Evolutionary conservation across 1,140 invertebrate species (phyloP), one percentile per base, ranked within the genome.

Genomic region (Pantala flavescens): DNA sequence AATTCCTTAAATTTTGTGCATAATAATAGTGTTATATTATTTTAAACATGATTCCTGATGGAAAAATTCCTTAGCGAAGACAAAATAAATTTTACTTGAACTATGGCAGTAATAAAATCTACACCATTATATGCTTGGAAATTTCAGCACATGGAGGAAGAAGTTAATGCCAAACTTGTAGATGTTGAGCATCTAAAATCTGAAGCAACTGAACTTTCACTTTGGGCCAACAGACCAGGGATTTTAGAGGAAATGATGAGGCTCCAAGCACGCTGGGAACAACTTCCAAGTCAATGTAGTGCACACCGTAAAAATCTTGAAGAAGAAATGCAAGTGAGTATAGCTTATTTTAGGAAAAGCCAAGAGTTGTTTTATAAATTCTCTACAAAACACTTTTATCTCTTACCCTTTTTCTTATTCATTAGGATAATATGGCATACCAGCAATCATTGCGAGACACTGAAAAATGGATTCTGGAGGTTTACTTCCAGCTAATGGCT

Each of bases 401-500:
- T 63, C 12, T 63, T 1, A 63, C 3, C n/a, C 49, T 7, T 7
- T 63, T 63, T 63, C 12, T 9, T 36, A 36, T 36, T 36, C 28
- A n/a, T n/a, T 87, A 91, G 74, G 91, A 94, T 71, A 94, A 95
- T 78, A 93, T 91, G 79, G 86, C 88, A 23, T 98, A 98, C 80
- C 93, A 97, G 76, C 89, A 91, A 79, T 90, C 90, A 14, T 83
- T 98, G 12, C 96, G 98, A 84, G 95, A 98, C 76, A 93, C 91
- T 0, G 96, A 98, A 84, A 97, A 97, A 81, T 98, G 96, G 96
- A 81, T 98, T 24, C 83, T 98, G 23, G 94, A 97, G 84, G 93
- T 95, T 73, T 97, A 95, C 0, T 97, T 97, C 87, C 93, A 95
- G 80, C 84, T 98, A 0, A 98, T 98, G 95, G 93, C 94, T 0